Percentiles rank a stretch among this genome's conserved stretches.
Evolutionary conservation across 1,140 invertebrate species (phyloP).

Genomic region (Euwallacea similis): DNA sequence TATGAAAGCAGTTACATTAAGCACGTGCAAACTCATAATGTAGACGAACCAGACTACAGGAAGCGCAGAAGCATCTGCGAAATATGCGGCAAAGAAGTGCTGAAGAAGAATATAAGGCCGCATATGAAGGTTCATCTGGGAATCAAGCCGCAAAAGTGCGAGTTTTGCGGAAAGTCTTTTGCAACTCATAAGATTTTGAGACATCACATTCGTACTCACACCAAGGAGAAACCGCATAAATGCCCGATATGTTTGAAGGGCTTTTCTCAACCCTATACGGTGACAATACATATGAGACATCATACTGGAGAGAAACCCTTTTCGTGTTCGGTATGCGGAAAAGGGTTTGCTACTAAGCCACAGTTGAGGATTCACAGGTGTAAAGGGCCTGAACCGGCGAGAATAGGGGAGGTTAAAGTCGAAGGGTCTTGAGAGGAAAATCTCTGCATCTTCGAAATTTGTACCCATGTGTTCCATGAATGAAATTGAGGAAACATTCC

Average conservation of each 20-base stretch:
- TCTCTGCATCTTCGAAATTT: no score
- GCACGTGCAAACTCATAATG: constrained; percentile 38
- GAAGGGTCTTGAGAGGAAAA: no score
- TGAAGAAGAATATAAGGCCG: constrained; percentile 42
- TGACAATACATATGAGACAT: constrained; percentile 44
- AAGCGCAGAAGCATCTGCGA: constrained; percentile 57
- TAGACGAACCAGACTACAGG: constrained; percentile 31
- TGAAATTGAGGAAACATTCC: no score
- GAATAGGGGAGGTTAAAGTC: no score
- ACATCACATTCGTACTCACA: constrained; percentile 52
- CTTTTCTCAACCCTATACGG: constrained; percentile 63
- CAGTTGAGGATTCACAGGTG: constrained; percentile 25
- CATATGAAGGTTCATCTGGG: constrained; percentile 72
- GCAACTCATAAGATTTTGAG: constrained; percentile 39
- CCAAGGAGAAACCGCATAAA: constrained; percentile 50
- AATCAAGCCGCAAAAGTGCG: constrained; percentile 67
- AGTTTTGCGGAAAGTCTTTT: constrained; percentile 54
- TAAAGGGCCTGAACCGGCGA: constrained; percentile 11
- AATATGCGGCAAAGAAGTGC: constrained; percentile 64
- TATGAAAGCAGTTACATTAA: constrained; percentile 34
- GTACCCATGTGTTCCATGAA: no score
- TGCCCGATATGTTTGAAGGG: constrained; percentile 61
- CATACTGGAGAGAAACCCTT: constrained; percentile 39
- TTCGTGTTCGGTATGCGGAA: constrained; percentile 37
- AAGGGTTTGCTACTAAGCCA: constrained; percentile 36